Percentiles rank a stretch among this genome's conserved stretches.
phyloP scores from a whole-genome alignment of 2,797 vertebrate species.

The Discoglossus pictus region DNA sequence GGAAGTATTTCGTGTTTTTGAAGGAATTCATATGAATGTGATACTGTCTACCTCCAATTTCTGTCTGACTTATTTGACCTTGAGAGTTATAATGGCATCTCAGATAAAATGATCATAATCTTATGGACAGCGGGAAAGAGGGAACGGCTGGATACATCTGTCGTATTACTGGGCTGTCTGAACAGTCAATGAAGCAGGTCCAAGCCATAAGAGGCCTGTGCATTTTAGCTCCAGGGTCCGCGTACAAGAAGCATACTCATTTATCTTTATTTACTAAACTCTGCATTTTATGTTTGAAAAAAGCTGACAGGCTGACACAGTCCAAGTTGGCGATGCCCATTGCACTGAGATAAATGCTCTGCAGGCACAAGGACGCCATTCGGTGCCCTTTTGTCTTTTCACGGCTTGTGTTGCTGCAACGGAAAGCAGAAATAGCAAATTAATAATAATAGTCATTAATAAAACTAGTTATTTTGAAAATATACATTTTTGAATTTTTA shows the following conservation, averaged over 20 bases:
- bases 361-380: constrained; percentile 72
- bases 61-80: constrained; percentile 77
- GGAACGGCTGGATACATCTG: constrained; percentile 82
- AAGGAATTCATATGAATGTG: background rate
- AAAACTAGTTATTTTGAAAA: no score
- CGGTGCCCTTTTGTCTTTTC: constrained; percentile 66
- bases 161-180: constrained; percentile 83
- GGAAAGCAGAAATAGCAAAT: constrained; percentile 60
- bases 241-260: constrained; percentile 76
- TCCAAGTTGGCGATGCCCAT: constrained; percentile 66
- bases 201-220: constrained; percentile 80
- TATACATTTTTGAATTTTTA: no score
- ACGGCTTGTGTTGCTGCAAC: constrained; percentile 58
- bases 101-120: constrained; percentile 82
- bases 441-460: no score
- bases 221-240: constrained; percentile 79
- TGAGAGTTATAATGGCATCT: constrained; percentile 81
- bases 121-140: constrained; percentile 80
- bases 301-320: constrained; percentile 77
- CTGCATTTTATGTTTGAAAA: constrained; percentile 73
- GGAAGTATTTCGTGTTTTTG: no score
- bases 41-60: constrained; percentile 61
- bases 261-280: constrained; percentile 86
- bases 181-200: constrained; percentile 84
- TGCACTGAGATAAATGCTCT: constrained; percentile 76